phyloP scores from a whole-genome alignment of 2,888 invertebrate species.

The Itoplectis maculator region DNA sequence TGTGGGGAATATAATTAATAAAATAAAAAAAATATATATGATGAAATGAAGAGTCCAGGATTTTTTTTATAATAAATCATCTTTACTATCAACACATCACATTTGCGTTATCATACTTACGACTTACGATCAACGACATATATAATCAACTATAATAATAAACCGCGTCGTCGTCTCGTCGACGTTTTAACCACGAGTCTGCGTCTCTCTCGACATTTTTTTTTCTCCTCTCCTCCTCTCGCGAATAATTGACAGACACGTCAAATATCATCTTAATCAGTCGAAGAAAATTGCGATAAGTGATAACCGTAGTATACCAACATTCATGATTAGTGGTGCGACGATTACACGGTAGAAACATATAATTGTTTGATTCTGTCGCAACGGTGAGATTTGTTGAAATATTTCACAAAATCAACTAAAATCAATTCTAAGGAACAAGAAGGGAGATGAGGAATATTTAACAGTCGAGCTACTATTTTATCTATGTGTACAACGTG shows the following conservation, averaged over 20 bases:
- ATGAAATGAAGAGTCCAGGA: constrained; percentile 5
- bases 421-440: neutral
- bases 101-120: constrained; percentile 58
- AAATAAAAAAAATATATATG: neutral
- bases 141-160: constrained; percentile 35
- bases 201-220: constrained; percentile 3
- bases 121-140: constrained; percentile 39
- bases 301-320: constrained; percentile 23
- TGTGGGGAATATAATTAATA: no score
- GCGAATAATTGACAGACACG: constrained; percentile 59
- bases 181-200: constrained; percentile 6
- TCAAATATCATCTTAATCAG: constrained; percentile 46
- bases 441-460: constrained; percentile 12
- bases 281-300: constrained; percentile 45
- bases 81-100: constrained; percentile 63
- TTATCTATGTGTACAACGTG: constrained; percentile 21
- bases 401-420: no score
- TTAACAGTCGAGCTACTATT: constrained; percentile 34
- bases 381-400: neutral
- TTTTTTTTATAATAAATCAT: constrained; percentile 56
- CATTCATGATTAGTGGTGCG: constrained; percentile 25
- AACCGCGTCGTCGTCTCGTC: constrained; percentile 14
- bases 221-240: neutral
- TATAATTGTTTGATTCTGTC: neutral
- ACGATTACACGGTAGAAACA: constrained; percentile 35